phyloP scores from a whole-genome alignment of 2,113 vertebrate species.

The Prinia subflava region DNA sequence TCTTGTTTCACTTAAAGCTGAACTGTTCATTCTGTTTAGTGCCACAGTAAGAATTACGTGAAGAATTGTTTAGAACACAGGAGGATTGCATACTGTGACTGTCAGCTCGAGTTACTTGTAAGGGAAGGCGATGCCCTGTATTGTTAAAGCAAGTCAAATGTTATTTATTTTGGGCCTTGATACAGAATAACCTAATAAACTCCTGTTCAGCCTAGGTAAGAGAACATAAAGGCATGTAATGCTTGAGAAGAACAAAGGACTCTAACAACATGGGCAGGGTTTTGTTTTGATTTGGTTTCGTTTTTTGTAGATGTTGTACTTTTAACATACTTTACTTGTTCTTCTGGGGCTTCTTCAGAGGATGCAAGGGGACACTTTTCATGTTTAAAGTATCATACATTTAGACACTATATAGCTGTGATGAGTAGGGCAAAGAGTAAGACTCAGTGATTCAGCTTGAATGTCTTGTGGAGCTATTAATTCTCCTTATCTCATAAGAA shows the following conservation, averaged over 20 bases:
- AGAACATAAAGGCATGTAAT: fast-evolving
- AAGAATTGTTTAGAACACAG: neutral
- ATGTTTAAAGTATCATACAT: neutral
- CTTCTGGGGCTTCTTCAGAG: neutral
- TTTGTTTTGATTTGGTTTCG: neutral
- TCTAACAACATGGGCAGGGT: neutral
- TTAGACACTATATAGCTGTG: neutral
- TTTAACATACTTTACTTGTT: neutral
- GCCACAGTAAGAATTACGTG: neutral
- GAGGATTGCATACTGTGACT: neutral
- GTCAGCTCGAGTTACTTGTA: neutral
- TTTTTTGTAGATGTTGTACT: neutral
- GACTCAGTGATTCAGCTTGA: neutral
- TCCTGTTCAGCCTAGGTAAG: neutral
- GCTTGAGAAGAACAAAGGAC: neutral
- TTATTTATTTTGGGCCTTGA: neutral
- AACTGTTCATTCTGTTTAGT: neutral
- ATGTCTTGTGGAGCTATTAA: neutral
- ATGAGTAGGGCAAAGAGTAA: neutral
- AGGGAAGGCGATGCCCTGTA: neutral
- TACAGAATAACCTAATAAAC: neutral
- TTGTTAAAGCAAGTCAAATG: neutral
- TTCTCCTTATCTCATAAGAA: neutral
- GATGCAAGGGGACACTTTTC: fast-evolving
- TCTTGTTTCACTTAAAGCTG: neutral